Base-by-base conservation (phyloP, 2,888 invertebrate genomes). In the Griposia aprilina region DNA sequence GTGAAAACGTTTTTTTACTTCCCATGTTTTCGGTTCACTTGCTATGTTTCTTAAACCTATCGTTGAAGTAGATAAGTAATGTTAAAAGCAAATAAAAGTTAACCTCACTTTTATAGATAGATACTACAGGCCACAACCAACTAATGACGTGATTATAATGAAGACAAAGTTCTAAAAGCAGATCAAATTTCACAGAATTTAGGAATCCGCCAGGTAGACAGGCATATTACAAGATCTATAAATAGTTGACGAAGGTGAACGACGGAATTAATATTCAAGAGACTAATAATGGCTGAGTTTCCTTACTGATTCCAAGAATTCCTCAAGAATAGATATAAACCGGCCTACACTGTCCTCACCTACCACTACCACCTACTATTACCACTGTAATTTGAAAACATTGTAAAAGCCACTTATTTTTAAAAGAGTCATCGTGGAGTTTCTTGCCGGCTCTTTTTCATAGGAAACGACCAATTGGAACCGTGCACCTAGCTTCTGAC, bases 201-300 rank as follows among this genome's bases (percentile, higher is more conserved):
- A 45, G 57, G 36, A 63, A 69, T 41, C 26, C 5, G 23, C 5
- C 15, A 77, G 41, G 41, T 50, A 55, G 30, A 17, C 8, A 45
- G 15, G 7, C 30, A 11, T 48, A 59, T 63, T 41, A 48, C 10
- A 20, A 79, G 48, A 79, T 65, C 55, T 57, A 10, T 50, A 41
- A 59, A 65, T 59, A 30, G 41, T 48, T 63, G 13, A n/a, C 30
- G 11, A 65, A 80, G 67, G 15, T 15, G 20, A 52, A 79, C 20
- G 17, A 45, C 2, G 11, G 15, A 50, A 70, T 57, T 50, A 41
- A 80, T 50, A 65, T 26, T 57, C 23, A 50, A 59, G 30, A 23
- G 11, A 6, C 36, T 69, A 50, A 63, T 68, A 23, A 62, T 63
- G 30, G 26, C 48, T 69, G 36, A 26, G 23, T 11, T 55, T 65